These are phyloP conservation scores for Toxotes jaculatrix DNA, from an alignment of 2,113 vertebrate genomes.

Conservation along the genomic window DNA sequence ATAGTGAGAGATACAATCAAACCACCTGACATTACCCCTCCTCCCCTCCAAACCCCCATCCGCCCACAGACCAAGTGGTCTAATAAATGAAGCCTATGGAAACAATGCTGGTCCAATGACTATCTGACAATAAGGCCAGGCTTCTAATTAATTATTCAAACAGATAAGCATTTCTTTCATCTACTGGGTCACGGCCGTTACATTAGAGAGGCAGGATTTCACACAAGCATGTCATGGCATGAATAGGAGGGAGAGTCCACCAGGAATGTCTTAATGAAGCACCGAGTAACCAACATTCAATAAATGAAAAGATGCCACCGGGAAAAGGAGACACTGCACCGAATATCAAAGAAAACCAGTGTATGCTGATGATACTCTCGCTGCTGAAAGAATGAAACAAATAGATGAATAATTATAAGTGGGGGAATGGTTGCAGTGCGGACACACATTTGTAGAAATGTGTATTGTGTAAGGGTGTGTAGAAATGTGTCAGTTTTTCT, in stretches of 20 bases:
- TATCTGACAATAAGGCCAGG: conserved; percentile 22
- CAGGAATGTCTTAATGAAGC: conserved; percentile 1
- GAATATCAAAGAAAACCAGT: background rate
- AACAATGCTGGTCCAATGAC: conserved; percentile 11
- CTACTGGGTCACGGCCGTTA: conserved; percentile 14
- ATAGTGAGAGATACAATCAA: conserved; percentile 9
- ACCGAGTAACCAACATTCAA: conserved; percentile 15
- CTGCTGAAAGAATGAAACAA: background rate
- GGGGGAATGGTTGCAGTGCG: background rate
- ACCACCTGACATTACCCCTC: conserved; percentile 6
- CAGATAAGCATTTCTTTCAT: conserved; percentile 42
- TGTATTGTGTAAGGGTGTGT: background rate
- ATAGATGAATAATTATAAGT: background rate
- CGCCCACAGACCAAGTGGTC: conserved; percentile 19
- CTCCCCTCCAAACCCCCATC: too few relatives aligned
- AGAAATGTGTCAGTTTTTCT: background rate
- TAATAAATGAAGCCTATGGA: conserved; percentile 37
- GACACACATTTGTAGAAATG: background rate
- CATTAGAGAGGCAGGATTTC: conserved; percentile 14
- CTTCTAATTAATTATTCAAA: conserved; percentile 59
- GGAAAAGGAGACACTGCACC: background rate
- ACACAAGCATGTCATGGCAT: conserved; percentile 8
- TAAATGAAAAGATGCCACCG: background rate
- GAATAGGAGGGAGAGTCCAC: conserved; percentile 6
- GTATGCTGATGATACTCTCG: background rate